Conservation (phyloP, 2,797 vertebrate species). For the Knipowitschia caucasica region DNA sequence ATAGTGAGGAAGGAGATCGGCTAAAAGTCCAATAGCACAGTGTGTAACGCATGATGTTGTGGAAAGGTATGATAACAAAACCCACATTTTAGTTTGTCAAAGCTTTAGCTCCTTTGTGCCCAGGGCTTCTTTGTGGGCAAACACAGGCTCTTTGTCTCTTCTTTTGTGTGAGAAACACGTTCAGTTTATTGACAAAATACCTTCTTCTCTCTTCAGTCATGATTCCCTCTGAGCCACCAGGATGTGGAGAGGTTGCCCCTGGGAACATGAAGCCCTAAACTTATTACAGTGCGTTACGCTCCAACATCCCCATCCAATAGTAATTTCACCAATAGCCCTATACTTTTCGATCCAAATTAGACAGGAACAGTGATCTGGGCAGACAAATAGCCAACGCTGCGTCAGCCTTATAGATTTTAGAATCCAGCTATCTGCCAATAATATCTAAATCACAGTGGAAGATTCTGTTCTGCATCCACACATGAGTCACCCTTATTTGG, state of each 20-base stretch:
- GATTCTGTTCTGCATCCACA: conserved; percentile 20
- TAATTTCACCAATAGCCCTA: conserved; percentile 20
- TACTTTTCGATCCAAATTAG: conserved; percentile 13
- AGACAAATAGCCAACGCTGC: conserved; percentile 24
- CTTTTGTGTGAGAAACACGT: conserved; percentile 43
- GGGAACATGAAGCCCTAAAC: conserved; percentile 31
- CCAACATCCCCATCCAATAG: conserved; percentile 35
- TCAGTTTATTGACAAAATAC: conserved; percentile 42
- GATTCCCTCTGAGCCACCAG: conserved; percentile 27
- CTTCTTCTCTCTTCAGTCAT: conserved; percentile 28
- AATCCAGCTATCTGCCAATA: conserved; percentile 6
- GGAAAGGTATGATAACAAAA: conserved; percentile 41
- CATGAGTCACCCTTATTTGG: conserved; percentile 10
- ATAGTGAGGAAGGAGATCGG: conserved; percentile 39
- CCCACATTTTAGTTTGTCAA: conserved; percentile 22
- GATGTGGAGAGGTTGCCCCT: conserved; percentile 30
- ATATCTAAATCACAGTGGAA: conserved; percentile 9
- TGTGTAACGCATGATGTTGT: conserved; percentile 33
- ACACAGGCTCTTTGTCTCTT: conserved; percentile 44
- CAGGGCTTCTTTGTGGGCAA: conserved; percentile 25
- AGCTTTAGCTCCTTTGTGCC: conserved; percentile 37
- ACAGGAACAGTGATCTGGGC: conserved; percentile 23
- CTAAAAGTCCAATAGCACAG: conserved; percentile 17
- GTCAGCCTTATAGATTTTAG: conserved; percentile 23
- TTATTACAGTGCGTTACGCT: conserved; percentile 13